Conservation (phyloP, 2,888 invertebrate genomes). For the Strigamia transsilvanica region DNA sequence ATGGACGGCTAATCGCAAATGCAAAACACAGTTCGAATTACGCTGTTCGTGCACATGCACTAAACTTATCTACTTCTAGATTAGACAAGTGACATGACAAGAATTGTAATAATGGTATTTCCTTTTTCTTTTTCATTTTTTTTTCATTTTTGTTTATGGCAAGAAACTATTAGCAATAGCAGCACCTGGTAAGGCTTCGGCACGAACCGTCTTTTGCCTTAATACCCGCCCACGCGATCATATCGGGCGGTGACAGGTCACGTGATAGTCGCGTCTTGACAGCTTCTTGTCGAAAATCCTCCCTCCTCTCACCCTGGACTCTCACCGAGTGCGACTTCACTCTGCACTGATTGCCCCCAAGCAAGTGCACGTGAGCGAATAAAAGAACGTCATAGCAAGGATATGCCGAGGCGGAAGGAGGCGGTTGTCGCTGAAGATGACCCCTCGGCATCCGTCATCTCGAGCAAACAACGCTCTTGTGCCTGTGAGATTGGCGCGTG, state of each 20-base stretch:
- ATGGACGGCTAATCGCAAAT: slow-evolving; percentile 13
- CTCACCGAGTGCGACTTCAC: slow-evolving; percentile 30
- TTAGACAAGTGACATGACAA: slow-evolving; percentile 30
- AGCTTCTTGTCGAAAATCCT: slow-evolving; percentile 26
- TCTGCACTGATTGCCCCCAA: slow-evolving; percentile 26
- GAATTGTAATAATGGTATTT: not conserved
- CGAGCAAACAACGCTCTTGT: slow-evolving; percentile 30
- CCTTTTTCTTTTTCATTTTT: not conserved
- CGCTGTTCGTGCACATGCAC: not conserved
- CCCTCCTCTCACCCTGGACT: slow-evolving; percentile 11
- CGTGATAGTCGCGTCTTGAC: slow-evolving; percentile 30
- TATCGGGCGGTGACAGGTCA: slow-evolving; percentile 30
- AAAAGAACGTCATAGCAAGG: slow-evolving; percentile 16
- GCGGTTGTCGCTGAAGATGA: slow-evolving; percentile 3
- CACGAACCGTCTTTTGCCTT: slow-evolving; percentile 30
- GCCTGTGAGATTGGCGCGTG: slow-evolving; percentile 30
- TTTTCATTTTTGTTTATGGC: slow-evolving; percentile 7
- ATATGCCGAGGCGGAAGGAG: slow-evolving; percentile 20
- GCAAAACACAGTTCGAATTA: slow-evolving; percentile 25
- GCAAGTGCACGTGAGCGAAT: slow-evolving; percentile 30
- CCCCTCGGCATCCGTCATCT: slow-evolving; percentile 30
- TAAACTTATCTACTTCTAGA: slow-evolving; percentile 5
- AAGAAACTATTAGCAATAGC: slow-evolving; percentile 5
- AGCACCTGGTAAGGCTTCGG: slow-evolving; percentile 10
- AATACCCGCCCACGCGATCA: slow-evolving; percentile 26